phyloP scores from a whole-genome alignment of 2,888 invertebrate genomes.

The Fabriciana adippe region DNA sequence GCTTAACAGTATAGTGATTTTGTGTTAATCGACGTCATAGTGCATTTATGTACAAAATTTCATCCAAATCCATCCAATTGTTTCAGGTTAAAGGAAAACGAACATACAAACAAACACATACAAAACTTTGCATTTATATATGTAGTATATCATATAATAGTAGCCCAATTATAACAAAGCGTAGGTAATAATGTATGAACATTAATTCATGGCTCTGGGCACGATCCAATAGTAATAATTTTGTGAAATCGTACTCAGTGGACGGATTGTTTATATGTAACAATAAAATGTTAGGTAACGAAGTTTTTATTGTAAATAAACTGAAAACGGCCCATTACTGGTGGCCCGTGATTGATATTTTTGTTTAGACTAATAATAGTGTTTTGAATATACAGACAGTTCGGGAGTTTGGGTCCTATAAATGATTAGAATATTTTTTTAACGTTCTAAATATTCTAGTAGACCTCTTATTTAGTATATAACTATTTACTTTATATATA shows the following conservation, averaged over 20 bases:
- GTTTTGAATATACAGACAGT: too few species aligned
- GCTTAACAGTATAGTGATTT: not conserved
- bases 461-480: too few species aligned
- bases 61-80: not conserved
- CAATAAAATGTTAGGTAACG: slow-evolving; percentile 10
- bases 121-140: too few species aligned
- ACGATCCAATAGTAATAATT: slow-evolving; percentile 16
- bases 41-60: not conserved
- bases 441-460: too few species aligned
- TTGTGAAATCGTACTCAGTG: slow-evolving; percentile 10
- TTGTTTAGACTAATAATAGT: too few species aligned
- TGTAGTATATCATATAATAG: too few species aligned
- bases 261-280: slow-evolving; percentile 8
- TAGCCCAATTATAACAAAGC: not conserved
- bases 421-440: too few species aligned
- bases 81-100: not conserved
- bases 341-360: too few species aligned
- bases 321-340: not conserved
- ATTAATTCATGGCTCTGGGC: slow-evolving; percentile 1
- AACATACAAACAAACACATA: too few species aligned
- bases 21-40: not conserved
- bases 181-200: not conserved
- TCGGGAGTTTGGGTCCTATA: too few species aligned
- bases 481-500: too few species aligned
- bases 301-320: slow-evolving; percentile 11